Evolutionary conservation across 2,888 invertebrate genomes (phyloP).

Genomic region (Deroplatys truncata): DNA sequence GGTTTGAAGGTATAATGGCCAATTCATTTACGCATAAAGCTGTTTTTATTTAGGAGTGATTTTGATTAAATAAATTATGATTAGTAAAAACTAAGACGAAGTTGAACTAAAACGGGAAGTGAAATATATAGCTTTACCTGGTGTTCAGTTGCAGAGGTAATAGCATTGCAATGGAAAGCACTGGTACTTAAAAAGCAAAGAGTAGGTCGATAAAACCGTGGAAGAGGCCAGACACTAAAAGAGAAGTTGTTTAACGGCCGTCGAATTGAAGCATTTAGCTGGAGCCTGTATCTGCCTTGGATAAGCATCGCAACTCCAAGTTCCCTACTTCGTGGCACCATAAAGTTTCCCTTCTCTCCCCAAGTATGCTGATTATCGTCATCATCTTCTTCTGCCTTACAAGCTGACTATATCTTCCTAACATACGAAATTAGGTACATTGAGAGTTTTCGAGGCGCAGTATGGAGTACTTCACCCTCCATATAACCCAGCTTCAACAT

Average conservation of each 20-base stretch:
- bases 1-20: too few relatives aligned
- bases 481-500: not conserved
- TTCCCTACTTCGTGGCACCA: not conserved
- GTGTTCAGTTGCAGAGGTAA: not conserved
- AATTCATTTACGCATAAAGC: too few relatives aligned
- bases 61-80: too few relatives aligned
- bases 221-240: not conserved
- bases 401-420: not conserved
- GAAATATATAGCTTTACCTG: too few relatives aligned
- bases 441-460: not conserved
- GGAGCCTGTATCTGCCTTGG: not conserved
- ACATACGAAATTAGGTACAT: not conserved
- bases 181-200: not conserved
- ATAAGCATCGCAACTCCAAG: not conserved
- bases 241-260: not conserved
- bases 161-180: not conserved
- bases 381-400: not conserved
- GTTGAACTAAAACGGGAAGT: too few relatives aligned
- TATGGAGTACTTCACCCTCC: not conserved
- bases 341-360: not conserved
- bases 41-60: too few relatives aligned
- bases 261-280: not conserved
- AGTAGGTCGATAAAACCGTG: not conserved
- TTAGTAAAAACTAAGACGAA: too few relatives aligned
- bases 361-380: not conserved